Evolutionary conservation across 2,888 invertebrate genomes (phyloP).

Genomic region (Stegophylla sp.): DNA sequence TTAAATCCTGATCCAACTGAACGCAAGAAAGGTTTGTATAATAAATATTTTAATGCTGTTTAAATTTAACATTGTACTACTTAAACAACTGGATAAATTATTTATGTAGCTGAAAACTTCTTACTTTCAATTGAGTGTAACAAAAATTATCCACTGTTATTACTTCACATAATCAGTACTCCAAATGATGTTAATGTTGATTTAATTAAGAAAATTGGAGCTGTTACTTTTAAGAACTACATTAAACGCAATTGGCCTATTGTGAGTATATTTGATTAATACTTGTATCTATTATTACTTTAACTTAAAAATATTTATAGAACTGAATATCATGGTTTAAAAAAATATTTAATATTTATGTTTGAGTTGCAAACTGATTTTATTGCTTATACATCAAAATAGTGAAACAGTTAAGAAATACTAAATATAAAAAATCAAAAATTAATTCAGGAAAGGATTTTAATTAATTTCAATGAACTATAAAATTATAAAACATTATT

Average conservation of each 20-base stretch:
- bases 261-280: constrained; percentile 68
- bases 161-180: constrained; percentile 81
- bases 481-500: no score
- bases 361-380: no score
- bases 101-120: constrained; percentile 84
- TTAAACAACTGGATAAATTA: constrained; percentile 56
- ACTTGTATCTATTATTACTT: no score
- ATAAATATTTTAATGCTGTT: constrained; percentile 21
- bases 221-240: constrained; percentile 96
- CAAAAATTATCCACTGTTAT: constrained; percentile 85
- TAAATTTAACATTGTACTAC: constrained; percentile 4
- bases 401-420: no score
- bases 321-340: no score
- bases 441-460: no score
- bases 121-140: constrained; percentile 88
- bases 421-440: no score
- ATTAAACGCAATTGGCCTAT: constrained; percentile 94
- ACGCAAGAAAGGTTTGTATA: constrained; percentile 77
- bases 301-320: no score
- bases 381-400: no score
- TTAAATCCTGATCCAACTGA: constrained; percentile 82
- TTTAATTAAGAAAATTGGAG: constrained; percentile 67
- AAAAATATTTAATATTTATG: no score
- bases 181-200: constrained; percentile 23
- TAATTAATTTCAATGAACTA: no score